phyloP scores from a whole-genome alignment of 2,113 vertebrate species.

The Chelonoidis abingdonii region DNA sequence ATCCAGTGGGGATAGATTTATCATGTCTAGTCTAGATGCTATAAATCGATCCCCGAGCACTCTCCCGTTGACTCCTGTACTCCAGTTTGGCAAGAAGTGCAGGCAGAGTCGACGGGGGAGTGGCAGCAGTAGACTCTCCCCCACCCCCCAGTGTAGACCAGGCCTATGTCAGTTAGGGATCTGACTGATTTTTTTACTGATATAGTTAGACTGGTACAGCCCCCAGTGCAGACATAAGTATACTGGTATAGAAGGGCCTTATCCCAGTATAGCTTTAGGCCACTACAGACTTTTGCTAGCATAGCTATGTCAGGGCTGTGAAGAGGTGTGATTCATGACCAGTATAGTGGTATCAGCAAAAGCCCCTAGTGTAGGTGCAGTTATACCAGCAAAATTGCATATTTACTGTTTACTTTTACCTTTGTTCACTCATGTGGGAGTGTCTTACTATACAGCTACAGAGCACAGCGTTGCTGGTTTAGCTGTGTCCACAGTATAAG shows the following conservation, averaged over 20 bases:
- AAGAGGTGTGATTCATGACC: neutral
- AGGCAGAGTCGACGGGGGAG: too few relatives aligned
- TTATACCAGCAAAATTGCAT: neutral
- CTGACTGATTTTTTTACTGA: neutral
- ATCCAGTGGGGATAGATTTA: too few relatives aligned
- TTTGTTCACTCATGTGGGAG: neutral
- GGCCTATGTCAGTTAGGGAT: too few relatives aligned
- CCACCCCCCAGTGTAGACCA: too few relatives aligned
- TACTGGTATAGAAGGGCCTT: neutral
- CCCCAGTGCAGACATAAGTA: neutral
- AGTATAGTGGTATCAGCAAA: neutral
- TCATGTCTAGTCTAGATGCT: too few relatives aligned
- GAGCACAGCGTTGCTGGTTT: neutral
- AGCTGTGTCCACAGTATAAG: neutral
- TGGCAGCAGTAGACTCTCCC: too few relatives aligned
- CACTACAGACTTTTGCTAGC: neutral
- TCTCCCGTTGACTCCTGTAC: too few relatives aligned
- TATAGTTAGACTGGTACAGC: neutral
- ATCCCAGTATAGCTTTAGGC: neutral
- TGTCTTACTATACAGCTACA: neutral
- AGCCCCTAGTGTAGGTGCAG: neutral
- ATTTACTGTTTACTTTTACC: neutral
- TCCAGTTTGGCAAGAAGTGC: too few relatives aligned
- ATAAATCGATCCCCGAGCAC: too few relatives aligned
- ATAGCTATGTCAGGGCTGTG: neutral